phyloP scores from a whole-genome alignment of 2,113 vertebrate species.

The Turdus rufiventris region DNA sequence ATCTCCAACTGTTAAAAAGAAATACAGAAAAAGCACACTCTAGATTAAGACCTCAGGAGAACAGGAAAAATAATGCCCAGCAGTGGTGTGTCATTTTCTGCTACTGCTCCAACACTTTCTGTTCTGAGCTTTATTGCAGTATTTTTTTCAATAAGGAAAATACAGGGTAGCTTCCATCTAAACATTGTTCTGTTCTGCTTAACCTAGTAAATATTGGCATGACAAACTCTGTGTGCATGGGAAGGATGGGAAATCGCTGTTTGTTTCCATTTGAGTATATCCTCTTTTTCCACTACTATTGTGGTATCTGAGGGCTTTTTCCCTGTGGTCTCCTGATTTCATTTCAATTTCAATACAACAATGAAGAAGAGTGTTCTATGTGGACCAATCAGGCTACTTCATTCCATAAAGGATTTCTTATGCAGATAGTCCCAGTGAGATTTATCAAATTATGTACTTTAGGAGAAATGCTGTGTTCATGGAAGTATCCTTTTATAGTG shows the following conservation, averaged over 20 bases:
- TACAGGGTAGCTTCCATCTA: not conserved
- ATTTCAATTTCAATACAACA: not conserved
- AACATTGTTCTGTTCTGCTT: not conserved
- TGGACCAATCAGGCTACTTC: not conserved
- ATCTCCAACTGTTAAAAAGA: not conserved
- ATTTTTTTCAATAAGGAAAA: constrained; percentile 7
- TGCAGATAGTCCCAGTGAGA: not conserved
- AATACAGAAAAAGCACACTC: not conserved
- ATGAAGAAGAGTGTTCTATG: not conserved
- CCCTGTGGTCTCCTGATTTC: not conserved
- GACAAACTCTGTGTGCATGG: not conserved
- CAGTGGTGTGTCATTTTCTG: not conserved
- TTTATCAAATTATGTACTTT: not conserved
- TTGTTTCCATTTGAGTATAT: not conserved
- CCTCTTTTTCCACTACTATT: not conserved
- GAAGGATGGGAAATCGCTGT: not conserved
- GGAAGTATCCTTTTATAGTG: not conserved
- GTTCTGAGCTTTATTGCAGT: not conserved
- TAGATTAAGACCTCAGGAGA: not conserved
- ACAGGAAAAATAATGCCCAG: not conserved
- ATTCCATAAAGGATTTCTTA: not conserved
- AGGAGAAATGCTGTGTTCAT: not conserved
- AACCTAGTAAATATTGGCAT: not conserved
- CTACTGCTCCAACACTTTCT: not conserved
- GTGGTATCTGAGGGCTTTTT: not conserved